Evolutionary conservation across 1,140 invertebrate species (phyloP), one percentile per base, ranked within the genome.

Genomic region (Hesperophylax magnus): DNA sequence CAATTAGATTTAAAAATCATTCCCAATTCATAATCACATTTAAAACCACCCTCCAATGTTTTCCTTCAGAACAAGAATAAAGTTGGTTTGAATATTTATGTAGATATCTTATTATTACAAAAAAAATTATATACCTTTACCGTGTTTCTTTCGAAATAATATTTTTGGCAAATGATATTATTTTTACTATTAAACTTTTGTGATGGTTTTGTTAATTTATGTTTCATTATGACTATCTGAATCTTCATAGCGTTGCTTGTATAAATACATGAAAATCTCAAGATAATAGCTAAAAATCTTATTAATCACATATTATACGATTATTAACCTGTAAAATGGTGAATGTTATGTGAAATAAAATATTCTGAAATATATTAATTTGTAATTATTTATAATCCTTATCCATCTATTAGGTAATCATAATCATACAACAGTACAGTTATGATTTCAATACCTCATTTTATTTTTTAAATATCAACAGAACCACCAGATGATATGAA

Each of bases 1-100:
- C 80, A 81, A 78, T 78, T 81, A 81, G 80, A 56, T 69, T 78
- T 78, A 69, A 56, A 53, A 39, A 58, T 58, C 15, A 65, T 65
- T 17, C 24, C 24, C 61, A 31, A 65, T 14, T 65, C 18, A 65
- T 65, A 27, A 65, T 65, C 24, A 5, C 24, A 18, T 65, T 65
- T 65, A 31, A 7, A 17, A 24, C 18, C 14, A 22, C 5, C 7
- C 15, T 2, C 24, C 7, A 65, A 27, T 14, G 18, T 24, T 65
- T 22, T 22, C 20, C 20, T 65, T 24, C 24, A 65, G 24, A 65
- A 9, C 15, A 65, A 9, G 15, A 65, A 31, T 31, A 65, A 63
- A 63, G 22, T 65, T 47, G 39, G 39, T 47, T 47, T 47, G 3
- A 47, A 39, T 39, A 31, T 39, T 39, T 39, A 8, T 47, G 39